Percentiles rank a stretch among this genome's conserved stretches.
phyloP scores from a whole-genome alignment of 2,888 invertebrate species.

The Erebia ligea region DNA sequence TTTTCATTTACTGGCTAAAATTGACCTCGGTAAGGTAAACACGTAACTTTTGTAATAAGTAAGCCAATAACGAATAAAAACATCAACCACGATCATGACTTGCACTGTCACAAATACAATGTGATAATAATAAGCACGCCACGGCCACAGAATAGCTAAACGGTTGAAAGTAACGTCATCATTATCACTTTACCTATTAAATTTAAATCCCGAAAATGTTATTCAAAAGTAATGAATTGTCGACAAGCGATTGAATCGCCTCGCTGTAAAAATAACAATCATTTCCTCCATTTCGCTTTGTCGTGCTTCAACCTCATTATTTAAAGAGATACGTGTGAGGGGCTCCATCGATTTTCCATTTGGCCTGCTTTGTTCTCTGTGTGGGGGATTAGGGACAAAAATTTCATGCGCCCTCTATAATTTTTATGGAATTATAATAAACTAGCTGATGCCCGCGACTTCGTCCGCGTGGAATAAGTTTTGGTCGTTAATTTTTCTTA shows the following conservation, averaged over 20 bases:
- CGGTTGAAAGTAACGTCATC: background rate
- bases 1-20: no score
- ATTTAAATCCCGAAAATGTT: conserved; percentile 22
- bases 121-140: background rate
- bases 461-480: no score
- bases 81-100: background rate
- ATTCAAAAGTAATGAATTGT: conserved; percentile 35
- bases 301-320: conserved; percentile 37
- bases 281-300: conserved; percentile 35
- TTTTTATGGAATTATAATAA: conserved; percentile 17
- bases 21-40: no score
- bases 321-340: conserved; percentile 54
- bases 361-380: conserved; percentile 52
- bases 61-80: no score
- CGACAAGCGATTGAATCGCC: conserved; percentile 37
- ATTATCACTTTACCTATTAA: background rate
- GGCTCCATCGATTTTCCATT: conserved; percentile 64
- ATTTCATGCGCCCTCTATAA: conserved; percentile 19
- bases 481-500: no score
- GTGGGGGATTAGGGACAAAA: conserved; percentile 22
- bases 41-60: no score
- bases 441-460: no score
- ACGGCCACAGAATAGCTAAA: background rate
- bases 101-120: background rate
- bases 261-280: conserved; percentile 35